These are phyloP conservation scores for Ptychadena robeensis DNA, from an alignment of 2,797 vertebrate species.

Conservation along the genomic window DNA sequence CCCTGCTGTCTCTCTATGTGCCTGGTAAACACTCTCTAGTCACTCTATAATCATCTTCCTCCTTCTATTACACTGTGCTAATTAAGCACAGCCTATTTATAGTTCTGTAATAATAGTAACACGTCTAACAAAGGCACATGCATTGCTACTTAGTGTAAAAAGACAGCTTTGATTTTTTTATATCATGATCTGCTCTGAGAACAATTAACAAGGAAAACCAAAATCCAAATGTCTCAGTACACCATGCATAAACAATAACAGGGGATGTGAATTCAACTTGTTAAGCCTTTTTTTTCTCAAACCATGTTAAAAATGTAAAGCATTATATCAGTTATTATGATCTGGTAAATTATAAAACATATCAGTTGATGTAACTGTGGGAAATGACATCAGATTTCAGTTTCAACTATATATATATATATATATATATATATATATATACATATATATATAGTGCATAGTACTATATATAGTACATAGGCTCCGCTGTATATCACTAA, in stretches of 20 bases:
- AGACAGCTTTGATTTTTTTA: slow-evolving; percentile 29
- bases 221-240: neutral
- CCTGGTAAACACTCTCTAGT: slow-evolving; percentile 27
- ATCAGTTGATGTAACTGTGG: neutral
- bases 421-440: too few relatives aligned
- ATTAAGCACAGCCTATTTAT: slow-evolving; percentile 50
- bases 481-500: neutral
- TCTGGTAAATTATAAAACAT: neutral
- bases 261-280: neutral
- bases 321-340: too few relatives aligned
- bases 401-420: too few relatives aligned
- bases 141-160: slow-evolving; percentile 9
- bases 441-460: too few relatives aligned
- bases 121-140: slow-evolving; percentile 16
- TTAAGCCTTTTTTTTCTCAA: neutral
- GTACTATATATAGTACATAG: neutral
- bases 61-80: slow-evolving; percentile 28
- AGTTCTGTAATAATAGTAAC: slow-evolving; percentile 34
- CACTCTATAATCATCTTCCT: slow-evolving; percentile 20
- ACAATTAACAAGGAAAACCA: neutral
- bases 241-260: neutral
- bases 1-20: slow-evolving; percentile 44
- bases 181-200: slow-evolving; percentile 16
- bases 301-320: too few relatives aligned
- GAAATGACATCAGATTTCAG: too few relatives aligned